Conservation (phyloP, 2,797 vertebrate genomes). For the Mormyrus proboscirostris region DNA sequence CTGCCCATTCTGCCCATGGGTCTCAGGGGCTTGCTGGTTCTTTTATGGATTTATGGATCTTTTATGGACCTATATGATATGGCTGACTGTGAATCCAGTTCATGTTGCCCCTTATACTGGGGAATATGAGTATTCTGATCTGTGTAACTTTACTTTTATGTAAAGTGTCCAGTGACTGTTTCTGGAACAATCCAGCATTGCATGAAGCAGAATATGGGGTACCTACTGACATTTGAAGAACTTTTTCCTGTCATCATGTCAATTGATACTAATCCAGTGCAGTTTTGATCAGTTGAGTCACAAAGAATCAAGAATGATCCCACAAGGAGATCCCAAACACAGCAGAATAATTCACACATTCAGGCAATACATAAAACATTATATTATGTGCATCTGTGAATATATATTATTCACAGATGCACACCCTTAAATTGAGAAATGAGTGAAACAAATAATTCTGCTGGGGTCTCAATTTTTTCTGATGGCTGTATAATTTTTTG, state of each 20-base stretch:
- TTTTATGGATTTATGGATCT: neutral
- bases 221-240: too few species aligned
- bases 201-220: neutral
- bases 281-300: too few species aligned
- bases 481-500: too few species aligned
- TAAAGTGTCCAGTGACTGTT: neutral
- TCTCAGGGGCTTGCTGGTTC: neutral
- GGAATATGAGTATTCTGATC: neutral
- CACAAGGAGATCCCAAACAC: neutral
- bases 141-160: neutral
- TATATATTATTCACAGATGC: too few species aligned
- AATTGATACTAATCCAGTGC: too few species aligned
- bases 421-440: too few species aligned
- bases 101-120: neutral
- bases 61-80: neutral
- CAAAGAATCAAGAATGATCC: neutral
- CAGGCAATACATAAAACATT: neutral
- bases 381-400: too few species aligned
- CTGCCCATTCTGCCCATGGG: neutral
- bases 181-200: neutral
- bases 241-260: too few species aligned
- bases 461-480: too few species aligned
- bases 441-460: too few species aligned
- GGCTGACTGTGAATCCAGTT: neutral
- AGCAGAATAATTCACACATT: neutral